phyloP scores from a whole-genome alignment of 2,113 vertebrate species.

The Calyptomena viridis region DNA sequence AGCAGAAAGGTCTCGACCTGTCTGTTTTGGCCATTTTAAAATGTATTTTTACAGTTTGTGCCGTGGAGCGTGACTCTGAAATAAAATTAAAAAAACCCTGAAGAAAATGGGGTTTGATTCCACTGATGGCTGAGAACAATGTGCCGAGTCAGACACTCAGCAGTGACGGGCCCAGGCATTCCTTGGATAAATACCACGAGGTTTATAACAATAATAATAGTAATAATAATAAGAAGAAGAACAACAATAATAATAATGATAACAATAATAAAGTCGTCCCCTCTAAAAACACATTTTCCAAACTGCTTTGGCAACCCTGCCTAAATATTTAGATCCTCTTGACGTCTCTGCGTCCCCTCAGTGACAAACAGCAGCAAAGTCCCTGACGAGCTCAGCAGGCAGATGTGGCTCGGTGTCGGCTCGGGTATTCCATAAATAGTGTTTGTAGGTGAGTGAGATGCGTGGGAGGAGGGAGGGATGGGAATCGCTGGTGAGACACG shows the following conservation, averaged over 20 bases:
- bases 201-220: too few species aligned
- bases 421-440: fast-evolving
- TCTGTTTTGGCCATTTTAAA: background rate
- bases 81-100: background rate
- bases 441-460: background rate
- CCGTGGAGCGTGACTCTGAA: background rate
- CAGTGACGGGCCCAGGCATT: fast-evolving
- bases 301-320: background rate
- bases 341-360: fast-evolving
- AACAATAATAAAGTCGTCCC: fast-evolving
- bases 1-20: background rate
- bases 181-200: background rate
- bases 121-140: fast-evolving
- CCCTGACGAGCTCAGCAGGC: background rate
- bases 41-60: background rate
- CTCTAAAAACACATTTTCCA: background rate
- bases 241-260: background rate
- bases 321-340: background rate
- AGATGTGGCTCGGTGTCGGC: background rate
- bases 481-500: background rate
- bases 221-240: too few species aligned
- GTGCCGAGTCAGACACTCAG: background rate
- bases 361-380: background rate
- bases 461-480: fast-evolving
- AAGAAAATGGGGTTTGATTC: background rate